Conservation (phyloP, 2,888 invertebrate species). For the Platycnemis pennipes region DNA sequence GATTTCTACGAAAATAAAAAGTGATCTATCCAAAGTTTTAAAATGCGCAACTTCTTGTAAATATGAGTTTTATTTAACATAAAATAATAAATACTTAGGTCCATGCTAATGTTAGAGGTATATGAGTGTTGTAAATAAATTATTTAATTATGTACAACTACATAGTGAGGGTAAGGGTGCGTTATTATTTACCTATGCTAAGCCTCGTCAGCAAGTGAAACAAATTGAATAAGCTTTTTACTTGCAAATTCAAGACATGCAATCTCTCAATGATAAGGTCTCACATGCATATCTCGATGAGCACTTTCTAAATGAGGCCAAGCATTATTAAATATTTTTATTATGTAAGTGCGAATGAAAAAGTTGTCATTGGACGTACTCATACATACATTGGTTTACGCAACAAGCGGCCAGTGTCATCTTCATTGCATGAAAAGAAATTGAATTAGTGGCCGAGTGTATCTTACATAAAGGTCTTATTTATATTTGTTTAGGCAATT, state of each 20-base stretch:
- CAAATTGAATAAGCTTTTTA: conserved; percentile 58
- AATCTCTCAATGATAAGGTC: conserved; percentile 40
- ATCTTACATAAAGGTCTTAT: neutral
- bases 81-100: conserved; percentile 63
- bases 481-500: neutral
- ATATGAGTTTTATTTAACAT: conserved; percentile 52
- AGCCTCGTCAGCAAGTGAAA: conserved; percentile 63
- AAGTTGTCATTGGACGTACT: conserved; percentile 58
- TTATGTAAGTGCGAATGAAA: conserved; percentile 60
- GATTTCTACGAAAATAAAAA: conserved; percentile 53
- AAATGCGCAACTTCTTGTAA: conserved; percentile 57
- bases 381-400: conserved; percentile 66
- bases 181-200: conserved; percentile 60
- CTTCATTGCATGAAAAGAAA: conserved; percentile 68
- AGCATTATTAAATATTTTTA: conserved; percentile 60
- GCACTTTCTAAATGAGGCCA: conserved; percentile 53
- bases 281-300: conserved; percentile 57
- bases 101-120: conserved; percentile 55
- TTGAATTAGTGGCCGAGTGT: conserved; percentile 63
- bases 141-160: conserved; percentile 57
- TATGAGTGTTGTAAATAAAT: conserved; percentile 54
- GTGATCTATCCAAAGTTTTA: conserved; percentile 59
- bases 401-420: conserved; percentile 58
- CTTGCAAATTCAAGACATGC: conserved; percentile 64
- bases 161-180: conserved; percentile 62